Evolutionary conservation across 2,797 vertebrate genomes (phyloP).

Genomic region (Microchirus variegatus): DNA sequence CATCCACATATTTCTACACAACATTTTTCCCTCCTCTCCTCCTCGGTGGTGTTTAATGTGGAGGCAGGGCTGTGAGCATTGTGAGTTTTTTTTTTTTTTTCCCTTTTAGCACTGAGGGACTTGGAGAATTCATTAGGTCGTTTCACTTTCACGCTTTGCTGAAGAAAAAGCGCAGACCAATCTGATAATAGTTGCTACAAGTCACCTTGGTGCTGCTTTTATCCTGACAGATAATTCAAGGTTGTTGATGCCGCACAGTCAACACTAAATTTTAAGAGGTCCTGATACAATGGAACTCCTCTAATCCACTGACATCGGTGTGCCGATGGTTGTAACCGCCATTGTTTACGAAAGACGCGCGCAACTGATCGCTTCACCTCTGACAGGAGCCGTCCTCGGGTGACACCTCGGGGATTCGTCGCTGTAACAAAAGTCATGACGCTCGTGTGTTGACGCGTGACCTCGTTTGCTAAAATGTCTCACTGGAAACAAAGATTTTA

Average conservation of each 20-base stretch:
- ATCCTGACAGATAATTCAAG: constrained; percentile 62
- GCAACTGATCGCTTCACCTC: not conserved
- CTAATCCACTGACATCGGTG: constrained; percentile 16
- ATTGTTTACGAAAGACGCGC: constrained; percentile 10
- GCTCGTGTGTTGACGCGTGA: not conserved
- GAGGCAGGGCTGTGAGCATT: constrained; percentile 31
- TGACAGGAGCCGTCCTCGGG: constrained; percentile 3
- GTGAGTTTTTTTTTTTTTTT: constrained; percentile 40
- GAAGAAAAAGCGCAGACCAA: constrained; percentile 59
- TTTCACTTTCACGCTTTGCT: constrained; percentile 71
- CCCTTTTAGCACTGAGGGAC: constrained; percentile 57
- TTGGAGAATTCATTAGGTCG: constrained; percentile 54
- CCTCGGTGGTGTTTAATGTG: constrained; percentile 42
- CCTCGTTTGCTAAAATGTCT: not conserved
- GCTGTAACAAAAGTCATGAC: constrained; percentile 1
- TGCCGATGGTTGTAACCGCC: constrained; percentile 26
- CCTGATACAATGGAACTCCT: constrained; percentile 19
- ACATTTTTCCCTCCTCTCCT: constrained; percentile 15
- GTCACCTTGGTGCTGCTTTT: constrained; percentile 66
- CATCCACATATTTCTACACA: constrained; percentile 1
- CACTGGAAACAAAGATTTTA: too few species aligned
- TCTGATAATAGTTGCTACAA: constrained; percentile 64
- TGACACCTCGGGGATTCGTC: not conserved
- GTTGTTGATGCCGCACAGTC: constrained; percentile 50
- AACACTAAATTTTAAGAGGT: constrained; percentile 37